Evolutionary conservation across 1,140 invertebrate species (phyloP).

Genomic region (Pseudomyrmex gracilis): DNA sequence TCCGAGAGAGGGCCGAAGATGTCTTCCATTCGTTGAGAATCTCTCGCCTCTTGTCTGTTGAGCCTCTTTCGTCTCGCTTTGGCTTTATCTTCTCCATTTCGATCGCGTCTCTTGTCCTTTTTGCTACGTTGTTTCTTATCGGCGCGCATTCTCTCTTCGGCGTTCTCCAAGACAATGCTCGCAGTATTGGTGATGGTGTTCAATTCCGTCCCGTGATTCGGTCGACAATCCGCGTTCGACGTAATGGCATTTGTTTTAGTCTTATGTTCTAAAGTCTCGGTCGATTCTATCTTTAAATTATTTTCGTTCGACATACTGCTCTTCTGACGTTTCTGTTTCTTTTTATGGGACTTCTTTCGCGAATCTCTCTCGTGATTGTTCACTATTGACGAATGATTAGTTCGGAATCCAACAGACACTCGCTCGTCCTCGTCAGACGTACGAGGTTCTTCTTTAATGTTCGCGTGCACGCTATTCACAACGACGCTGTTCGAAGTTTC

Average conservation of each 20-base stretch:
- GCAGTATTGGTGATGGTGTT: slow-evolving; percentile 46
- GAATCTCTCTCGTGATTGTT: slow-evolving; percentile 84
- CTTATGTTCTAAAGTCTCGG: slow-evolving; percentile 79
- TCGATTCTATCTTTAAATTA: slow-evolving; percentile 78
- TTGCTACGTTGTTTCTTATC: slow-evolving; percentile 88
- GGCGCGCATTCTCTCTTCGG: slow-evolving; percentile 85
- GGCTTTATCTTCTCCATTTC: slow-evolving; percentile 88
- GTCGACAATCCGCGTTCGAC: slow-evolving; percentile 72
- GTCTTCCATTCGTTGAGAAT: slow-evolving; percentile 91
- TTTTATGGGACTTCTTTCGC: slow-evolving; percentile 91
- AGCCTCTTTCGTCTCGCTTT: slow-evolving; percentile 86
- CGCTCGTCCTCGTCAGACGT: slow-evolving; percentile 84
- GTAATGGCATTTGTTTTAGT: slow-evolving; percentile 73
- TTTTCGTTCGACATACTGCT: slow-evolving; percentile 88
- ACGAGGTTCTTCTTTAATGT: slow-evolving; percentile 82
- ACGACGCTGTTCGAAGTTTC: slow-evolving; percentile 73
- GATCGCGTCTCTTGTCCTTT: slow-evolving; percentile 90
- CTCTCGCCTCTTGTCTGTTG: slow-evolving; percentile 83
- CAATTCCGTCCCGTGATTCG: slow-evolving; percentile 80
- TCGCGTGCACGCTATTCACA: slow-evolving; percentile 77
- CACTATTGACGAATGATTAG: slow-evolving; percentile 73
- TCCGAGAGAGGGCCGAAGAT: slow-evolving; percentile 95
- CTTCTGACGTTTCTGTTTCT: slow-evolving; percentile 93
- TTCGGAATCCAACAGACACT: slow-evolving; percentile 75
- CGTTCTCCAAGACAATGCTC: slow-evolving; percentile 81